Percentiles rank a stretch among this genome's conserved stretches.
Conservation (phyloP, 2,113 vertebrate genomes). For the human region DNA sequence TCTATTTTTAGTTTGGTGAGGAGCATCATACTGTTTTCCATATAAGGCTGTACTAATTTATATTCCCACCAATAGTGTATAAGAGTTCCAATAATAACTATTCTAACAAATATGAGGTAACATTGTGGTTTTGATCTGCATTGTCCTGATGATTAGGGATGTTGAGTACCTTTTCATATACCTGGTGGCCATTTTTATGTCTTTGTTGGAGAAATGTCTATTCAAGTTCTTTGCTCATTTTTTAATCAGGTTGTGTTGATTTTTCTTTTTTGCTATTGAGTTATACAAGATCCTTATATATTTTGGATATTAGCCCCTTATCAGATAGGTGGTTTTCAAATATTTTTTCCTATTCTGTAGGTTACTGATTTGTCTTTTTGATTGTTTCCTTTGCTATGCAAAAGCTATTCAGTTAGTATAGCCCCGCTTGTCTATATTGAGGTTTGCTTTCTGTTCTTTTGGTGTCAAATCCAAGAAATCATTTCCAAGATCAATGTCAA, state of each 20-base stretch:
- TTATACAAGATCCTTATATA: background rate
- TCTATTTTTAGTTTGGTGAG: background rate
- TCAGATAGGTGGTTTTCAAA: background rate
- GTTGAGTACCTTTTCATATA: background rate
- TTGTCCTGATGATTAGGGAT: background rate
- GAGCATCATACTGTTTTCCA: background rate
- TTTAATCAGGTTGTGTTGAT: background rate
- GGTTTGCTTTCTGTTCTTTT: background rate
- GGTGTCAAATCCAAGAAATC: background rate
- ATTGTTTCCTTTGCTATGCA: background rate
- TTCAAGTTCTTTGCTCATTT: background rate
- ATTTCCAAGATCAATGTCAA: background rate
- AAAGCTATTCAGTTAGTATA: background rate
- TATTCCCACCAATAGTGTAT: background rate
- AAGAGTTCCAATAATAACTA: background rate
- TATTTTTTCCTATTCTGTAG: background rate
- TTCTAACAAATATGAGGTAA: background rate
- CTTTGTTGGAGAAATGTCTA: background rate
- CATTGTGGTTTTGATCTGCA: background rate
- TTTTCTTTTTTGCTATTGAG: background rate
- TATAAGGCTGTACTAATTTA: background rate
- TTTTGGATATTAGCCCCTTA: background rate
- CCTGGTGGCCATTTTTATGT: background rate
- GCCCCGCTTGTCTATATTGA: background rate
- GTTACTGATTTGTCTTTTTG: background rate